Conservation (phyloP, 1,140 invertebrate species). For the Pseudobourletiella spinata region DNA sequence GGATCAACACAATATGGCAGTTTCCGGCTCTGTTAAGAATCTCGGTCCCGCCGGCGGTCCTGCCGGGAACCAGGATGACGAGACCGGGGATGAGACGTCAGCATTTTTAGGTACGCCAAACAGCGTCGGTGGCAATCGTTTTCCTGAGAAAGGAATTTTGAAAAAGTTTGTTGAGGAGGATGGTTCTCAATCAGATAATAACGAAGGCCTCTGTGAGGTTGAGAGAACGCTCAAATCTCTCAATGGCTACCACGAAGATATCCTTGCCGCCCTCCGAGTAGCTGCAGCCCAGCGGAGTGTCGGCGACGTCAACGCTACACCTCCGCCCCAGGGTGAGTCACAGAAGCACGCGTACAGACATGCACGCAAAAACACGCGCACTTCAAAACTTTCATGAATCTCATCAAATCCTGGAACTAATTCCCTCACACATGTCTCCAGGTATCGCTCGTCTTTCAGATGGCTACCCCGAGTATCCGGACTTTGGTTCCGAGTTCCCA, state of each 20-base stretch:
- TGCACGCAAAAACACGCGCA: no score
- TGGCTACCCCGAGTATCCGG: conserved; percentile 36
- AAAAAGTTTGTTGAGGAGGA: conserved; percentile 71
- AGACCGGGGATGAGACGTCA: conserved; percentile 35
- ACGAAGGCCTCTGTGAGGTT: conserved; percentile 50
- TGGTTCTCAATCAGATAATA: conserved; percentile 59
- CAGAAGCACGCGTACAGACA: no score
- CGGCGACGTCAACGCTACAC: conserved; percentile 37
- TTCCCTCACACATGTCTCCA: no score
- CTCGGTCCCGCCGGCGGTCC: conserved; percentile 14
- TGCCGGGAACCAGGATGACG: conserved; percentile 25
- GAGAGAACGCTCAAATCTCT: conserved; percentile 64
- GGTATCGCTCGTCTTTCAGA: conserved; percentile 29
- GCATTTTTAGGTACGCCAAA: conserved; percentile 34
- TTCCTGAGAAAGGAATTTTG: conserved; percentile 77
- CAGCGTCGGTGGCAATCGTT: conserved; percentile 59
- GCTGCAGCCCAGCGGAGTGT: conserved; percentile 59
- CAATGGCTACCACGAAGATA: conserved; percentile 86
- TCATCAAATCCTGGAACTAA: no score
- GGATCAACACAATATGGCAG: conserved; percentile 35
- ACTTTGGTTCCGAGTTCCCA: conserved; percentile 37
- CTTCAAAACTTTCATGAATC: no score
- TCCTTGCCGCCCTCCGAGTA: conserved; percentile 73
- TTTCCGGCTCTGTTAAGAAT: conserved; percentile 35
- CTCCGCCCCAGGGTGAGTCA: conserved; percentile 32